phyloP scores from a whole-genome alignment of 2,113 vertebrate species.

The Ctenomys sociabilis region DNA sequence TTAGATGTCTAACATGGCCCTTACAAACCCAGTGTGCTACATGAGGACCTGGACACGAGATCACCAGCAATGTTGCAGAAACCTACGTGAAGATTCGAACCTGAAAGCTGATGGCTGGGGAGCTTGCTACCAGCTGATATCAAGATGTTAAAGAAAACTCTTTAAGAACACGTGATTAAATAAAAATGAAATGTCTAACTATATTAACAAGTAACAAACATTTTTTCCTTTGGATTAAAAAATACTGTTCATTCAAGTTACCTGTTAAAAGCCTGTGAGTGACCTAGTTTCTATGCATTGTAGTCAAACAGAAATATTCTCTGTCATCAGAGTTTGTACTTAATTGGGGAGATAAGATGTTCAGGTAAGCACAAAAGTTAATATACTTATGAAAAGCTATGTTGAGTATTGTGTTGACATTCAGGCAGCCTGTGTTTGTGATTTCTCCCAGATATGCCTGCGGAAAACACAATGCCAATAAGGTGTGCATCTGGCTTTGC shows the following conservation, averaged over 20 bases:
- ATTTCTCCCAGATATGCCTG: neutral
- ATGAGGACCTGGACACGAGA: neutral
- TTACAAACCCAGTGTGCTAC: neutral
- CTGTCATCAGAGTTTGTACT: neutral
- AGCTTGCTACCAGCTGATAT: neutral
- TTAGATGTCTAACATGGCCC: neutral
- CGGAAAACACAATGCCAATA: neutral
- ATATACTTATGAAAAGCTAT: neutral
- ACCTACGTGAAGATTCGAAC: neutral
- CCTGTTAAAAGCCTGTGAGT: neutral
- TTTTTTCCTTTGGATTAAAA: neutral
- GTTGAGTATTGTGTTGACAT: neutral
- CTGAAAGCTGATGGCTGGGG: neutral
- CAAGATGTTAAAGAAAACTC: neutral
- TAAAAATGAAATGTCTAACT: neutral
- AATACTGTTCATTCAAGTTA: neutral
- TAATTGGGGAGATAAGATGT: neutral
- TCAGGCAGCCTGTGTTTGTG: neutral
- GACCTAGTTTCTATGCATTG: too few relatives aligned
- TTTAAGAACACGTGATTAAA: neutral
- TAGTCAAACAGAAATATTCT: neutral
- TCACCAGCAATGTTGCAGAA: neutral
- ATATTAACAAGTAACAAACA: neutral
- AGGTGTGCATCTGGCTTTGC: neutral
- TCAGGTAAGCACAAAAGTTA: neutral